These are phyloP conservation scores for Echinarachnius parma DNA, from an alignment of 53 echinoderm and acorn worm species.

Conservation along the genomic window DNA sequence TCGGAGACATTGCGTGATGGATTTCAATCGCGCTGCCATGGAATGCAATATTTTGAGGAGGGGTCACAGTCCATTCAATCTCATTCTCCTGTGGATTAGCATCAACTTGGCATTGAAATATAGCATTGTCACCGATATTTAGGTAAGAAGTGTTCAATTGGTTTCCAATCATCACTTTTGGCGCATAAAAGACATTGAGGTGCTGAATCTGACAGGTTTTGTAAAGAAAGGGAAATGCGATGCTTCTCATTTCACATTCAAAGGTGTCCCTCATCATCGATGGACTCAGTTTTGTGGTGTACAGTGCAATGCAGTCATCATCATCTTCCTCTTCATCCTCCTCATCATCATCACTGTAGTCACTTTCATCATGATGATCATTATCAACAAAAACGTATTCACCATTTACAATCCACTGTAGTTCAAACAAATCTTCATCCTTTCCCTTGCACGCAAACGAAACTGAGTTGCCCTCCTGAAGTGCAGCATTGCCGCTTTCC, in stretches of 20 bases:
- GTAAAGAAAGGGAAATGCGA: not conserved
- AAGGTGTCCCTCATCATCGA: not conserved
- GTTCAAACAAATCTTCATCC: not conserved
- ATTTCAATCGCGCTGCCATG: slow-evolving; percentile 8
- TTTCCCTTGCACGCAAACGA: slow-evolving; percentile 1
- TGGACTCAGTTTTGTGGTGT: slow-evolving; percentile 6
- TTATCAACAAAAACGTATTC: no score
- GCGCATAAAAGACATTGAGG: slow-evolving; percentile 10
- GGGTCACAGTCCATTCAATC: slow-evolving; percentile 25
- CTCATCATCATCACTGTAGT: no score
- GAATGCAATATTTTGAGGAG: slow-evolving; percentile 11
- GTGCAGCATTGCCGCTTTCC: not conserved
- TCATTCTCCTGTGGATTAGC: not conserved
- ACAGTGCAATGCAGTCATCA: no score
- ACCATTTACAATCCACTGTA: slow-evolving; percentile 2
- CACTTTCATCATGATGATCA: no score
- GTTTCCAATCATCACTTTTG: slow-evolving; percentile 1
- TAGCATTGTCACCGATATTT: slow-evolving; percentile 13
- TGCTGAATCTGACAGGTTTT: slow-evolving; percentile 1
- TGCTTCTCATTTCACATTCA: slow-evolving; percentile 7
- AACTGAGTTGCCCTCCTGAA: not conserved
- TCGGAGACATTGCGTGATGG: slow-evolving; percentile 3
- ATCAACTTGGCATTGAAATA: slow-evolving; percentile 11
- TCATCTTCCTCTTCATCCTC: no score
- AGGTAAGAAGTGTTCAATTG: slow-evolving; percentile 1